These are phyloP conservation scores for Falco biarmicus DNA, from an alignment of 2,797 vertebrate genomes.

Conservation along the genomic window DNA sequence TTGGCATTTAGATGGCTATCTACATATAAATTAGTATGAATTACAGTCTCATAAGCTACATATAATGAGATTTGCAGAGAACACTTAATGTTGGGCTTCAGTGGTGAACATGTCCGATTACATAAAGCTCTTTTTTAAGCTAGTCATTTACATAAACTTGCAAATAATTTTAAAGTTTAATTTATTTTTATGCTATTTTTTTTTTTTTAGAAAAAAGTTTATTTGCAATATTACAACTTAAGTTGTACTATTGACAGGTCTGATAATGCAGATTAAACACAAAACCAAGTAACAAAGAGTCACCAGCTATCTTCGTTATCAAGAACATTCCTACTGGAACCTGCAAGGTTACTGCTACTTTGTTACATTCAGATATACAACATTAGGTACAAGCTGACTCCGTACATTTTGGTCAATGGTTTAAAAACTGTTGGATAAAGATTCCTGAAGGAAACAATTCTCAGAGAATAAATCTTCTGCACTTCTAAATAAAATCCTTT, in stretches of 20 bases:
- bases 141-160: neutral
- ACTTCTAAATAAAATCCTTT: neutral
- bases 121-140: neutral
- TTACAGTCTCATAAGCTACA: constrained; percentile 32
- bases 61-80: constrained; percentile 22
- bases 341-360: neutral
- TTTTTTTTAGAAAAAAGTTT: neutral
- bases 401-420: neutral
- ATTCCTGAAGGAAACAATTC: neutral
- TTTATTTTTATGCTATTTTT: neutral
- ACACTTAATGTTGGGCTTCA: constrained; percentile 14
- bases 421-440: neutral
- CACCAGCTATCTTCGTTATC: neutral
- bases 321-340: neutral
- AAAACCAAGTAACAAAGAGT: neutral
- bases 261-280: neutral
- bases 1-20: constrained; percentile 58
- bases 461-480: neutral
- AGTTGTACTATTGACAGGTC: neutral
- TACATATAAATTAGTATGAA: constrained; percentile 59
- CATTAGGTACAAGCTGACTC: neutral
- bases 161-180: neutral
- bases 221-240: neutral
- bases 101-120: neutral
- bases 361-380: neutral